A percentile compares a stretch with the other conserved stretches of the same genome.
Conservation (phyloP, 2,888 invertebrate genomes). For the Odiellus spinosus region DNA sequence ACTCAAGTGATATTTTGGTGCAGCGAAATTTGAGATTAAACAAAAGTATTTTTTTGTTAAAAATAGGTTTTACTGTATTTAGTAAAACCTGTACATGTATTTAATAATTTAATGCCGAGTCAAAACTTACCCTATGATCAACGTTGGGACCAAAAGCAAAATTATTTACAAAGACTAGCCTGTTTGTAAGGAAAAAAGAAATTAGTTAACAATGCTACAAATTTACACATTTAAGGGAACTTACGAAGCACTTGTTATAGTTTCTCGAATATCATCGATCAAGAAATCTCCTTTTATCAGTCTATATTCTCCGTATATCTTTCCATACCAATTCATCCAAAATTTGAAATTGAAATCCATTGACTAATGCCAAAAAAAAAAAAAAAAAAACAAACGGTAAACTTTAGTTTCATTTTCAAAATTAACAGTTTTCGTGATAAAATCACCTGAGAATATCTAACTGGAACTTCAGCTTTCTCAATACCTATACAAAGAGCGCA, state of each 20-base stretch:
- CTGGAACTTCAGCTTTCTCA: slow-evolving; percentile 93
- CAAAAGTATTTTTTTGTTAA: too few relatives aligned
- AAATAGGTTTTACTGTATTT: too few relatives aligned
- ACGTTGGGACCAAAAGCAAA: slow-evolving; percentile 97
- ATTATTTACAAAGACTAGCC: slow-evolving; percentile 95
- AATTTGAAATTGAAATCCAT: slow-evolving; percentile 81
- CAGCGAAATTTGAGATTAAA: too few relatives aligned
- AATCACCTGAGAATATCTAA: slow-evolving; percentile 66
- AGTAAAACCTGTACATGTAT: not conserved
- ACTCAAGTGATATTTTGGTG: too few relatives aligned
- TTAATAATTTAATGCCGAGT: not conserved
- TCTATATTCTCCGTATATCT: slow-evolving; percentile 76
- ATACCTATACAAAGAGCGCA: slow-evolving; percentile 88
- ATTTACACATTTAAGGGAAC: slow-evolving; percentile 15
- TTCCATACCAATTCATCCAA: slow-evolving; percentile 98
- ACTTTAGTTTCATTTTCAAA: not conserved
- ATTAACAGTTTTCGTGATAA: not conserved
- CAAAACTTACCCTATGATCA: slow-evolving; percentile 53
- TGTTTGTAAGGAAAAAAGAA: slow-evolving; percentile 20
- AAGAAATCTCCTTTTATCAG: slow-evolving; percentile 90
- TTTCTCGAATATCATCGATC: slow-evolving; percentile 75
- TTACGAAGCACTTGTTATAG: slow-evolving; percentile 72
- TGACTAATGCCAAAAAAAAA: slow-evolving; percentile 36
- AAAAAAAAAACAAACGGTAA: too few relatives aligned
- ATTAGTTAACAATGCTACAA: not conserved